phyloP scores from a whole-genome alignment of 2,797 vertebrate genomes.

The Choloepus didactylus region DNA sequence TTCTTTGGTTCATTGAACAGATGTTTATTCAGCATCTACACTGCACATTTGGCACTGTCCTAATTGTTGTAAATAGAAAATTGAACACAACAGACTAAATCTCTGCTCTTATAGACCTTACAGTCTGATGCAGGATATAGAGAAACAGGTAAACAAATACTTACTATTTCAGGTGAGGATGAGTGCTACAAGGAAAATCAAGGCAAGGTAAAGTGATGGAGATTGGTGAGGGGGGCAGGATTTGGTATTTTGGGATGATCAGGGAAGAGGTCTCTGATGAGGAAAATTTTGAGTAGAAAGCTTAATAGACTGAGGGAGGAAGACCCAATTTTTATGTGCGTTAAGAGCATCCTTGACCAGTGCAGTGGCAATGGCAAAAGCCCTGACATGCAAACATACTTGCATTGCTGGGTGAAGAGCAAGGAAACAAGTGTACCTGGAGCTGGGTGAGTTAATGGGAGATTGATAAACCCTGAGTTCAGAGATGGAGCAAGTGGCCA shows the following conservation, averaged over 20 bases:
- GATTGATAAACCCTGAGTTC: background rate
- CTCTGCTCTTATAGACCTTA: background rate
- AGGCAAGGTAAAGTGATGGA: background rate
- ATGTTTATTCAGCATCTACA: background rate
- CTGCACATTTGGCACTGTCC: background rate
- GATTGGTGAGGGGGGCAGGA: accelerated
- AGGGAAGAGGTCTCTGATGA: background rate
- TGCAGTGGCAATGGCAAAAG: background rate
- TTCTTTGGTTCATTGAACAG: background rate
- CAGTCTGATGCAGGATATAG: background rate
- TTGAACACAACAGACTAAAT: background rate
- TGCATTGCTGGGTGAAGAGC: background rate
- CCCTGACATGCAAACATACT: accelerated
- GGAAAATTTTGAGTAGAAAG: background rate
- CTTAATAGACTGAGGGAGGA: background rate
- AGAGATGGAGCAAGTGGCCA: background rate
- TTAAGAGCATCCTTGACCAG: background rate
- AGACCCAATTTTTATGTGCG: background rate
- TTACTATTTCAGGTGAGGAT: background rate
- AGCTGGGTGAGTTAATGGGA: background rate
- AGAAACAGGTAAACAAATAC: background rate
- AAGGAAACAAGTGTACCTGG: background rate
- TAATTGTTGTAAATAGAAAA: background rate
- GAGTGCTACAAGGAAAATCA: background rate
- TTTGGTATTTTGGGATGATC: background rate